phyloP scores from a whole-genome alignment of 2,888 invertebrate species.

The Timema podura region DNA sequence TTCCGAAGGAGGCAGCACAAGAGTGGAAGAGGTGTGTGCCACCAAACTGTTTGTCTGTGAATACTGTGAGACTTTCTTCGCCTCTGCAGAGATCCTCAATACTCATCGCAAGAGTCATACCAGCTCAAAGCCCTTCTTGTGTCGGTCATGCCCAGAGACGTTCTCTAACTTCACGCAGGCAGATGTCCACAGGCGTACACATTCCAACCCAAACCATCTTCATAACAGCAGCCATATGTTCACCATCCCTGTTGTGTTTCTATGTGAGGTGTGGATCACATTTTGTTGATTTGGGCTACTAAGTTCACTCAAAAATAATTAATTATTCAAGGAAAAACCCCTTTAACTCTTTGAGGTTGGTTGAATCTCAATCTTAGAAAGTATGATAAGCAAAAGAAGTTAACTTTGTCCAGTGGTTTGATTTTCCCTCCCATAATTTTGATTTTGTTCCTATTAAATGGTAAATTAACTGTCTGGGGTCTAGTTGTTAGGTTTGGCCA shows the following conservation, averaged over 20 bases:
- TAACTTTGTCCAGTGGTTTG: too few species aligned
- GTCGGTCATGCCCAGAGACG: constrained; percentile 3
- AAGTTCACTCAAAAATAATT: too few species aligned
- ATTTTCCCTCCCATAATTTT: too few species aligned
- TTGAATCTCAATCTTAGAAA: too few species aligned
- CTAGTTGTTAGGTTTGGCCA: too few species aligned
- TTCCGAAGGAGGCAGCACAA: too few species aligned
- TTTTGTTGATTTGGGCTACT: constrained; percentile 12
- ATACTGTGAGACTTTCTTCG: constrained; percentile 19
- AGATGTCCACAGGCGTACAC: constrained; percentile 15
- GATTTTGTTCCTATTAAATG: too few species aligned
- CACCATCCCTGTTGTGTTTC: constrained; percentile 16
- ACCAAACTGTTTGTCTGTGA: constrained; percentile 15
- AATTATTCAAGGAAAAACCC: too few species aligned
- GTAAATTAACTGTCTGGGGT: too few species aligned
- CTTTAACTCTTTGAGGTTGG: too few species aligned
- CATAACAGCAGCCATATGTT: constrained; percentile 1
- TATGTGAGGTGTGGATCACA: constrained; percentile 19
- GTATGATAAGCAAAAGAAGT: too few species aligned
- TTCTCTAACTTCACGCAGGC: constrained; percentile 17
- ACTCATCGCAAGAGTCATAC: background rate
- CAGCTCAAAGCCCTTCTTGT: constrained; percentile 2
- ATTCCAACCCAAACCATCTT: background rate
- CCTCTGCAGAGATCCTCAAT: constrained; percentile 9
- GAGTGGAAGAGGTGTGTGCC: too few species aligned